Conservation (phyloP, 2,888 invertebrate species). For the Ectropis crepuscularia region DNA sequence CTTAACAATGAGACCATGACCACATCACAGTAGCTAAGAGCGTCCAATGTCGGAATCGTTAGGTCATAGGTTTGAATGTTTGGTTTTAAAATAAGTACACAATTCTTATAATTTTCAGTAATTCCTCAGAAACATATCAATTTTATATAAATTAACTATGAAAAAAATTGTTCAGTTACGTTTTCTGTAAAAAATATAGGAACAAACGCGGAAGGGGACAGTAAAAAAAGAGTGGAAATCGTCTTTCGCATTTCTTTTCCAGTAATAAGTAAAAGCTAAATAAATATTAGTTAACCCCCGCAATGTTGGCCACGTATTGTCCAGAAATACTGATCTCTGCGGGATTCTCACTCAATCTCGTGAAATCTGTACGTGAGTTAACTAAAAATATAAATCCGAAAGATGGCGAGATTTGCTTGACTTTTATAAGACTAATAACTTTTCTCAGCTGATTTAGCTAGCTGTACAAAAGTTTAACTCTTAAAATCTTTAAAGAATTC, state of each 20-base stretch:
- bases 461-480: neutral
- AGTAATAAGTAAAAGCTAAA: constrained; percentile 4
- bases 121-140: no score
- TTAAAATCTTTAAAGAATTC: no score
- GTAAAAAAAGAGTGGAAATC: neutral
- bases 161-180: no score
- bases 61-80: no score
- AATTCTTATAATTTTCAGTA: no score
- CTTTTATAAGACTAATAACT: no score
- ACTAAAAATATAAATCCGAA: constrained; percentile 5
- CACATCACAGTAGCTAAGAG: no score
- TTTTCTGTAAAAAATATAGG: neutral
- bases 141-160: no score
- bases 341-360: constrained; percentile 26
- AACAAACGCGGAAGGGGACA: neutral
- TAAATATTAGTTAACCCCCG: constrained; percentile 23
- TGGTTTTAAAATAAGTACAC: no score
- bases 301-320: constrained; percentile 21
- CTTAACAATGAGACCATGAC: no score
- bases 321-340: constrained; percentile 30
- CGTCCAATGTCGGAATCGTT: no score
- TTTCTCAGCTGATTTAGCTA: neutral
- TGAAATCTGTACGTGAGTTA: constrained; percentile 8
- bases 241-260: neutral
- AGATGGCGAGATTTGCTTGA: neutral